These are phyloP conservation scores for Bovichtus variegatus DNA, from an alignment of 2,797 vertebrate species.

Conservation along the genomic window DNA sequence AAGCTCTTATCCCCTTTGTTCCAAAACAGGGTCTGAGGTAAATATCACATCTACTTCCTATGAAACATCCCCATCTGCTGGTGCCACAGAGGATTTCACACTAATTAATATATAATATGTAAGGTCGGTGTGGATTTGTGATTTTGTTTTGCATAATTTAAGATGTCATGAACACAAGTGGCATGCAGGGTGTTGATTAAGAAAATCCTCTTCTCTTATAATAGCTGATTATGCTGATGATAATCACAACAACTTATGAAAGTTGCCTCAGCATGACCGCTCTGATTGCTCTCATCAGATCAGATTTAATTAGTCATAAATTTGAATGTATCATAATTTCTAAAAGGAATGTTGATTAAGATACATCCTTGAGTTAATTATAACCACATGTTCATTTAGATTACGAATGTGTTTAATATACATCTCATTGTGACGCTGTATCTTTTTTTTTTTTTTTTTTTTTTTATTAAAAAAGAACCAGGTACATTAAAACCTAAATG, in stretches of 20 bases:
- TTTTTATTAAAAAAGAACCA: not conserved
- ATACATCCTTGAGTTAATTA: slow-evolving; percentile 15
- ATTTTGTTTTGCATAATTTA: slow-evolving; percentile 21
- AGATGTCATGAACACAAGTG: slow-evolving; percentile 25
- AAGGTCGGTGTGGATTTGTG: not conserved
- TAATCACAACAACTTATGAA: slow-evolving; percentile 14
- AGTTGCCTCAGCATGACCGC: slow-evolving; percentile 8
- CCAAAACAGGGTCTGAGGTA: not conserved
- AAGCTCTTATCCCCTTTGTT: not conserved
- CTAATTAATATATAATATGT: not conserved
- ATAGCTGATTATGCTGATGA: slow-evolving; percentile 40
- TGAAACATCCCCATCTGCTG: slow-evolving; percentile 63
- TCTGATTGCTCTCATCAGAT: slow-evolving; percentile 48
- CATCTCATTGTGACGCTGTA: not conserved
- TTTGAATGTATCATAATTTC: slow-evolving; percentile 37
- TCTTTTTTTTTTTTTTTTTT: not conserved
- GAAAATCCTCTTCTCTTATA: slow-evolving; percentile 33
- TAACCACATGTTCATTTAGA: slow-evolving; percentile 13
- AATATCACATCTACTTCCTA: not conserved
- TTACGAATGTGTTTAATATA: not conserved
- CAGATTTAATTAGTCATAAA: slow-evolving; percentile 43
- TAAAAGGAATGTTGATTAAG: slow-evolving; percentile 17
- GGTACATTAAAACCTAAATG: not conserved
- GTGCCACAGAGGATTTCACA: slow-evolving; percentile 12
- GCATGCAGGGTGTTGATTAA: slow-evolving; percentile 37